Base-by-base conservation (phyloP, 1,140 invertebrate species). In the Nebria ingens region DNA sequence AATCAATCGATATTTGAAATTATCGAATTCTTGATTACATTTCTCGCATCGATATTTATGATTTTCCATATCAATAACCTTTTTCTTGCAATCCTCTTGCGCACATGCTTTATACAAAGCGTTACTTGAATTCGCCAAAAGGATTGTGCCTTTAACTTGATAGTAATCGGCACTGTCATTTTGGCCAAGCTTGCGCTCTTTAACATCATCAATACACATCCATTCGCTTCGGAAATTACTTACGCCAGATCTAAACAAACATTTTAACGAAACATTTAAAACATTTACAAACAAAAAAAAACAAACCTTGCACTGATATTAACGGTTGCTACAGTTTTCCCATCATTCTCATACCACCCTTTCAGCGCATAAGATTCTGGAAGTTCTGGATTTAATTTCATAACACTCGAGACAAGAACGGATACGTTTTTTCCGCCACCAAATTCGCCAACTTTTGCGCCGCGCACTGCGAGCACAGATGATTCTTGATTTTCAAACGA, bases 1-100 rank as follows among this genome's bases (percentile, higher is more conserved):
- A 49, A 98, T 76, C 56, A 97, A 71, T 45, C 93, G 78, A 73
- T 91, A 94, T 62, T 89, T 91, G 67, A 85, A 98, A 61, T 88
- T 86, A 0, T 85, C 82, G 68, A 80, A 91, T 56, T 91, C 88
- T 49, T 81, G 76, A 59, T 86, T 80, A 70, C 96, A 99, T 71
- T 97, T 97, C 69, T 98, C 96, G 71, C 97, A 99, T 57, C 91
- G 79, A 68, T 84, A 98, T 61, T 85, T 76, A 4, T 88, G 90
- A 69, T 93, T 93, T 45, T 86, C 82, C 66, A 86, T 79, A 73
- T 97, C 93, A 21, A 95, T 73, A 0, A 92, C 80, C 72, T 98
- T 98, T 67, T 97, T 98, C 64, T 96, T 95, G 69, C 94, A 98
- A 38, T 81, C 79, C 11, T 85, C 79, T 54, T 78, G 76, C 0